Evolutionary conservation across 2,113 vertebrate genomes (phyloP), one percentile per base, ranked within the genome.

Genomic region (Cyanistes caeruleus): DNA sequence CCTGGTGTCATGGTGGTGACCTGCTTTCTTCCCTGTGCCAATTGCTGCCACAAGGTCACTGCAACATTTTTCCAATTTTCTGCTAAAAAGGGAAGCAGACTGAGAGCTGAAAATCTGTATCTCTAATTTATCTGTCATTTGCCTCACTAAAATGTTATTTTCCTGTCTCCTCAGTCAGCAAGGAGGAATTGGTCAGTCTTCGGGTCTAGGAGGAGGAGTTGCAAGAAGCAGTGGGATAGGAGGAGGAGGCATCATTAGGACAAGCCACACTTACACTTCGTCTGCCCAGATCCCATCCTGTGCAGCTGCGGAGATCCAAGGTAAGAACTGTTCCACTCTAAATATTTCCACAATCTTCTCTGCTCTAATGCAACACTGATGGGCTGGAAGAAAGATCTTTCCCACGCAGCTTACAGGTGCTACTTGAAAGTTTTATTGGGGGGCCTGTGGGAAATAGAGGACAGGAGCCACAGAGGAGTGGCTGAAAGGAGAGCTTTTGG

Each of bases 171-270:
- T 60, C 8, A 97, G 96, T 73, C 93, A 90, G 68, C 86, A 97
- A 63, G 97, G 97, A 87, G 84, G 95, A 94, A 91, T 90, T 37
- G 25, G 94, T 63, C 96, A 97, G 95, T 93, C 93, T 28, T 91
- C 96, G 0, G 69, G 90, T 63, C 79, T 97, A 76, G 85, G 63
- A 91, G 91, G 86, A 89, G 91, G 90, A 74, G 78, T 95, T 85
- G 28, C 92, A 84, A 93, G 95, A 87, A 87, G 96, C 52, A 91
- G 95, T 39, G 96, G 96, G 63, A 96, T 96, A 79, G 96, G 93
- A 96, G 96, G 96, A 96, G 94, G 94, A 91, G 73, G 92, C 3
- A 94, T 90, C 87, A 82, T 93, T 70, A 95, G 91, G 49, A 96
- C 87, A 53, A 95, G 82, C 84, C 94, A 96, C 93, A 94, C 89